Evolutionary conservation across 2,113 vertebrate genomes (phyloP).

Genomic region (Perccottus glenii): DNA sequence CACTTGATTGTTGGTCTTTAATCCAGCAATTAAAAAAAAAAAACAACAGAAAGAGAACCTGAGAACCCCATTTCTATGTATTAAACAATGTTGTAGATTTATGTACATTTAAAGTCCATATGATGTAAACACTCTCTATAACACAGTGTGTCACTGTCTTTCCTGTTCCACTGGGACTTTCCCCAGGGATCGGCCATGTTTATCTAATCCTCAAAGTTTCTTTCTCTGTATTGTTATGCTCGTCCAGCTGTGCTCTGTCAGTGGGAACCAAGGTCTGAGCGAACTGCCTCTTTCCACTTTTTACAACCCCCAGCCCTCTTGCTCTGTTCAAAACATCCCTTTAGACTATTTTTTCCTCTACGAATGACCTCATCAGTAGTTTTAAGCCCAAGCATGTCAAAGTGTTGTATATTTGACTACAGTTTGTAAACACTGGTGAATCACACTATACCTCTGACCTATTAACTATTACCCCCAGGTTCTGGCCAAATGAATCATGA

Average conservation of each 20-base stretch:
- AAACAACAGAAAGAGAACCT: too few relatives aligned
- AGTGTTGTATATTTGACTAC: conserved; percentile 30
- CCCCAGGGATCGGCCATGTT: conserved; percentile 41
- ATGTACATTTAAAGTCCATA: background rate
- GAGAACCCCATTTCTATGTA: too few relatives aligned
- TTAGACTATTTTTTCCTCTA: conserved; percentile 61
- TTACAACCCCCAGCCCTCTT: conserved; percentile 54
- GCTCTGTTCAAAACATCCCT: conserved; percentile 83
- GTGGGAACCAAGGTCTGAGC: conserved; percentile 57
- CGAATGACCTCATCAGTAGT: conserved; percentile 81
- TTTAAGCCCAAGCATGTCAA: conserved; percentile 26
- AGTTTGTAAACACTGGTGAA: conserved; percentile 38
- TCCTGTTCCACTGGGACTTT: conserved; percentile 31
- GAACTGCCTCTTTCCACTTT: conserved; percentile 74
- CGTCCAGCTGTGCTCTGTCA: conserved; percentile 58
- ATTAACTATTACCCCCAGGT: background rate
- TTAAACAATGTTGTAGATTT: too few relatives aligned
- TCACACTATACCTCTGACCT: conserved; percentile 1
- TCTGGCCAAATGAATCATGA: background rate
- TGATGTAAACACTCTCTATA: conserved; percentile 16
- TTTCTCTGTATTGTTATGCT: conserved; percentile 67
- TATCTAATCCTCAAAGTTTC: conserved; percentile 49
- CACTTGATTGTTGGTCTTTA: too few relatives aligned
- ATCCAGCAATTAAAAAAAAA: too few relatives aligned
- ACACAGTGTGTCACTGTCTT: conserved; percentile 20